phyloP scores from a whole-genome alignment of 2,797 vertebrate genomes.

The Girardinus metallicus region DNA sequence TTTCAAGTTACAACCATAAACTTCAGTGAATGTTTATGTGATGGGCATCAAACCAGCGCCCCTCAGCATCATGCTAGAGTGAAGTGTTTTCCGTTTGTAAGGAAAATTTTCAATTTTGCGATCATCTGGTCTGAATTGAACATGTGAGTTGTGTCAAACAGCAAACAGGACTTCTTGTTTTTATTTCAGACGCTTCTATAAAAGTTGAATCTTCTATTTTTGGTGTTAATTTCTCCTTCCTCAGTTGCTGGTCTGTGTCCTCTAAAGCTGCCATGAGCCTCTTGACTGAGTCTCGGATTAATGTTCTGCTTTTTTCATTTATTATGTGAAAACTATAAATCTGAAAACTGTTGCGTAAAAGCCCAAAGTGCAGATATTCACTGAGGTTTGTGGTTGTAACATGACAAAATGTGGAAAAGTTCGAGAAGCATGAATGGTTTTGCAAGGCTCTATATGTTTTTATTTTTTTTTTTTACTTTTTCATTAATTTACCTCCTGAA shows the following conservation, averaged over 20 bases:
- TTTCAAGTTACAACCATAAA: neutral
- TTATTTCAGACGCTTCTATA: neutral
- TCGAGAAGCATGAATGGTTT: constrained; percentile 12
- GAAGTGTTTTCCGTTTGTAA: neutral
- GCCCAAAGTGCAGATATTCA: neutral
- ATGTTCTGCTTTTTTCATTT: neutral
- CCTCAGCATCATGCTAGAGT: neutral
- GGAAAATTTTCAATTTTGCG: neutral
- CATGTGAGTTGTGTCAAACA: neutral
- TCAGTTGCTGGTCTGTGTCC: neutral
- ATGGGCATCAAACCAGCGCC: neutral
- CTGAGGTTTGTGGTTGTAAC: neutral
- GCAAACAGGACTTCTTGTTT: neutral
- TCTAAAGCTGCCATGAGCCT: neutral
- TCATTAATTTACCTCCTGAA: constrained; percentile 32
- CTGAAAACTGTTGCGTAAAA: neutral
- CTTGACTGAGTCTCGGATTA: neutral
- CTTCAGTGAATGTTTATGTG: too few species aligned
- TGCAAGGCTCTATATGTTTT: constrained; percentile 19
- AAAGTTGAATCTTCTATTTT: neutral
- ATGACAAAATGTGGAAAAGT: neutral
- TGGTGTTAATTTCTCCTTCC: neutral
- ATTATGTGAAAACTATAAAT: too few species aligned
- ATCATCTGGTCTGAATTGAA: neutral
- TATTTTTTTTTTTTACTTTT: constrained; percentile 29